Evolutionary conservation across 2,797 vertebrate species (phyloP).

Genomic region (Trematomus bernacchii): DNA sequence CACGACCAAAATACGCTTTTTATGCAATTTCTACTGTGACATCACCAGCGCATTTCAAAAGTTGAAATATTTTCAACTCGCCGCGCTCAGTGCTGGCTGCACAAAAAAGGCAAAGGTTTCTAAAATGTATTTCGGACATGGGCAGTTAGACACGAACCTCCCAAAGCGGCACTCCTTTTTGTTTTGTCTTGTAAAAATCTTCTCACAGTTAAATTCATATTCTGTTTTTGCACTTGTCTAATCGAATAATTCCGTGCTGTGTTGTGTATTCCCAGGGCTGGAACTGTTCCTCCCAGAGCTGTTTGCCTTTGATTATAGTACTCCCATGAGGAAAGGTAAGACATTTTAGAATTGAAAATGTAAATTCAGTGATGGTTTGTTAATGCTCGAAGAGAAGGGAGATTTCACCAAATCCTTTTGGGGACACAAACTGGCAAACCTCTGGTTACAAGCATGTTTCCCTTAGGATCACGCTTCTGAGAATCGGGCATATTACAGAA

Average conservation of each 20-base stretch:
- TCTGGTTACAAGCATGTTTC: neutral
- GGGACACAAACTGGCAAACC: conserved; percentile 10
- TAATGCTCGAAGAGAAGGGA: neutral
- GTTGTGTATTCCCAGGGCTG: neutral
- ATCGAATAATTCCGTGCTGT: neutral
- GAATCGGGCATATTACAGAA: neutral
- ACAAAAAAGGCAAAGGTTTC: too few relatives aligned
- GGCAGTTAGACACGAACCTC: neutral
- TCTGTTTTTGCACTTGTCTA: conserved; percentile 1
- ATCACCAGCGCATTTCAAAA: too few relatives aligned
- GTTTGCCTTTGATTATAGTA: neutral
- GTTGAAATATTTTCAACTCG: too few relatives aligned
- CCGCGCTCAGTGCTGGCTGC: too few relatives aligned
- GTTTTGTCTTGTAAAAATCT: conserved; percentile 6
- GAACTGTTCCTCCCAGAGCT: neutral
- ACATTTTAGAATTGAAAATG: neutral
- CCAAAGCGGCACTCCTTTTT: neutral
- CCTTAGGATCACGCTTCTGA: neutral
- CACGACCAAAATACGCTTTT: too few relatives aligned
- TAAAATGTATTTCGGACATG: too few relatives aligned
- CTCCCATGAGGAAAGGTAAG: neutral
- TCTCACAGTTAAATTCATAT: neutral
- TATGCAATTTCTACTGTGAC: too few relatives aligned
- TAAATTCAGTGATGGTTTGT: neutral
- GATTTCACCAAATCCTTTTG: neutral